phyloP scores from a whole-genome alignment of 2,113 vertebrate species.

The Brachypteracias leptosomus region DNA sequence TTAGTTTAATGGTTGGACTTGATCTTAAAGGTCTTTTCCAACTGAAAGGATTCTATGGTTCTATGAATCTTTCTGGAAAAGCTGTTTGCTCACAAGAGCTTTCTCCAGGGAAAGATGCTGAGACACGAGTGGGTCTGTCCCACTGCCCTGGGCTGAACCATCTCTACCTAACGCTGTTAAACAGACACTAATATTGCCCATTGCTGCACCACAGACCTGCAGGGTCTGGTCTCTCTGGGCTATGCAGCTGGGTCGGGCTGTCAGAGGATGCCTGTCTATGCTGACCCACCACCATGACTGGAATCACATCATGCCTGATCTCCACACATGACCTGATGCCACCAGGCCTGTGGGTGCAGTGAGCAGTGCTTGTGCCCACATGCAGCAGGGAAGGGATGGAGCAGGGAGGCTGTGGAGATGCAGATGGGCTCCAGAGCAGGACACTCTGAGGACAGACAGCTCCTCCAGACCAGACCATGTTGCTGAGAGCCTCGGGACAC shows the following conservation, averaged over 20 bases:
- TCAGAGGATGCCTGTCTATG: neutral
- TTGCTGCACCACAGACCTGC: neutral
- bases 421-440: neutral
- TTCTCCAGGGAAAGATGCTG: neutral
- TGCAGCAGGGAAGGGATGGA: neutral
- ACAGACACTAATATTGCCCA: neutral
- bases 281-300: neutral
- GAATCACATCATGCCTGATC: neutral
- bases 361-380: neutral
- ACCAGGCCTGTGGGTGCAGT: neutral
- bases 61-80: too few relatives aligned
- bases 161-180: neutral
- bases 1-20: too few relatives aligned
- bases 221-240: accelerated
- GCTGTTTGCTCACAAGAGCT: neutral
- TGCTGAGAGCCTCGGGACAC: neutral
- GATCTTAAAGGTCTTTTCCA: too few relatives aligned
- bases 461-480: accelerated
- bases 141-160: neutral
- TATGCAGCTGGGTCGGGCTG: neutral
- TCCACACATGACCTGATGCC: neutral
- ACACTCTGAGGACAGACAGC: neutral
- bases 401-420: neutral
- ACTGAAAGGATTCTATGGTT: too few relatives aligned
- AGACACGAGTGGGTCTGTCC: neutral